phyloP scores from a whole-genome alignment of 2,888 invertebrate species.

The Hirtodrosophila histrioides region DNA sequence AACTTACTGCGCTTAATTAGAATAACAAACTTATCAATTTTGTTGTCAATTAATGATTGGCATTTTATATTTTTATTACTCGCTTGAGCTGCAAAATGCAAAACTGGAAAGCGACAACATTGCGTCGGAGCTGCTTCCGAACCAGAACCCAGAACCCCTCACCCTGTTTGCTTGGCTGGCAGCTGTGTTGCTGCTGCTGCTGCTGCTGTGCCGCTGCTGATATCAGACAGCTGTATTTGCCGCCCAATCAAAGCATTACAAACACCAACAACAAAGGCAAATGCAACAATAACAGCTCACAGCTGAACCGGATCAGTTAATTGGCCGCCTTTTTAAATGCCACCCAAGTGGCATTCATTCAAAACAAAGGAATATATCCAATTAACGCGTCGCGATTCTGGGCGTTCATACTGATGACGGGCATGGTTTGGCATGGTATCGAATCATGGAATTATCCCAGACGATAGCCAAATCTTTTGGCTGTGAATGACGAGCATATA shows the following conservation, averaged over 20 bases:
- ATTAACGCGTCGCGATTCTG: constrained; percentile 30
- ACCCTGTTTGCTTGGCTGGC: constrained; percentile 5
- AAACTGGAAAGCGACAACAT: constrained; percentile 8
- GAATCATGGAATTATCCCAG: constrained; percentile 6
- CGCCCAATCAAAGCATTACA: constrained; percentile 17
- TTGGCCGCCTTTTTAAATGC: constrained; percentile 46
- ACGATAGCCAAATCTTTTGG: constrained; percentile 14
- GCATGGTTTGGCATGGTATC: constrained; percentile 13
- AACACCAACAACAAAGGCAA: constrained; percentile 5
- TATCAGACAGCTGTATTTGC: constrained; percentile 18
- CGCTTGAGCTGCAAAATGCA: constrained; percentile 18
- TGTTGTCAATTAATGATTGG: constrained; percentile 38
- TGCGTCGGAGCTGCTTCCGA: neutral
- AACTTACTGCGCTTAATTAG: constrained; percentile 3
- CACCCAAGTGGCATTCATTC: constrained; percentile 51
- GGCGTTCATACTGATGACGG: constrained; percentile 12
- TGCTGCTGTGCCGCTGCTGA: constrained; percentile 14
- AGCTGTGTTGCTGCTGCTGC: constrained; percentile 20
- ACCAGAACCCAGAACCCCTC: neutral
- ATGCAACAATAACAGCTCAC: constrained; percentile 2
- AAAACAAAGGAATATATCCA: constrained; percentile 36
- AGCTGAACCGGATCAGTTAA: constrained; percentile 38
- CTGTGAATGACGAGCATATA: constrained; percentile 9
- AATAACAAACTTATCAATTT: constrained; percentile 44
- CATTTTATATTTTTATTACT: constrained; percentile 15